Evolutionary conservation across 2,113 vertebrate genomes (phyloP).

Genomic region (Python bivittatus): DNA sequence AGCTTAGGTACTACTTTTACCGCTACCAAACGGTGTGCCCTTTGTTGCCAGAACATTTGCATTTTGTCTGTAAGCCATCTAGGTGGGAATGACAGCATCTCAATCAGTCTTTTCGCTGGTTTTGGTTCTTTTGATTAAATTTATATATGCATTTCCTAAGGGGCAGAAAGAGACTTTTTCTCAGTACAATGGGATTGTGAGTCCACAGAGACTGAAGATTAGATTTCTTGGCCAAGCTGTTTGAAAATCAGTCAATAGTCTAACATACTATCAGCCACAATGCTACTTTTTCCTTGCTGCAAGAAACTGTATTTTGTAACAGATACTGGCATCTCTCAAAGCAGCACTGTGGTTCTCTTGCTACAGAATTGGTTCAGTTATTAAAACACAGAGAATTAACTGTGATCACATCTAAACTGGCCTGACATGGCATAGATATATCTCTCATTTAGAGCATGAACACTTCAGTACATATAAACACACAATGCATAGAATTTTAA

Average conservation of each 20-base stretch:
- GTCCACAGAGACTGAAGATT: neutral
- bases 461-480: neutral
- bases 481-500: no score
- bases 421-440: neutral
- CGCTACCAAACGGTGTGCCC: neutral
- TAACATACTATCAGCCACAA: neutral
- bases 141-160: conserved; percentile 16
- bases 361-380: neutral
- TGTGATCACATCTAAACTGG: neutral
- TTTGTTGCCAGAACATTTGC: conserved; percentile 23
- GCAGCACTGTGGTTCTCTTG: no score
- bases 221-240: neutral
- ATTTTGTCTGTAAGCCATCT: conserved; percentile 23
- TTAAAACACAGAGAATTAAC: neutral
- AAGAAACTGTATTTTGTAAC: neutral
- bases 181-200: neutral
- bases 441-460: neutral
- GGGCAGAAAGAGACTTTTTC: conserved; percentile 5
- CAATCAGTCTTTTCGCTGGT: neutral
- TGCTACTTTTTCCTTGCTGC: neutral
- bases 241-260: conserved; percentile 27
- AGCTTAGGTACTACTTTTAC: conserved; percentile 9
- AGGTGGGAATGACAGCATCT: neutral
- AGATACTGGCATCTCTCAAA: neutral
- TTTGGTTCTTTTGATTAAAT: neutral